Evolutionary conservation across 2,888 invertebrate species (phyloP), one percentile per base, ranked within the genome.

Genomic region (Bedellia somnulentella): DNA sequence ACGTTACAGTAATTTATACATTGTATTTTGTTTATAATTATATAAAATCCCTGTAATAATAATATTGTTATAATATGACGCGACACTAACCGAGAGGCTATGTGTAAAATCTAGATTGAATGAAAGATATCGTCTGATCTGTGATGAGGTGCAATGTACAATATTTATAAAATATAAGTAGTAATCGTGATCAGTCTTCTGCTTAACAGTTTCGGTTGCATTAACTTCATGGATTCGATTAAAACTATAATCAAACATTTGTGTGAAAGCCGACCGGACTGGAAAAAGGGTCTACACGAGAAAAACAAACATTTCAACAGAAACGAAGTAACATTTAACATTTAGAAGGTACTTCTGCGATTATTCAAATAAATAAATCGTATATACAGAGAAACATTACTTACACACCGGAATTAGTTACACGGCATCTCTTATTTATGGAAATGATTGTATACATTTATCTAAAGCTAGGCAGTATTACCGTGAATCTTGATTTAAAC

Each of bases 31-130:
- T 70, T 68, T 58, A n/a, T n/a, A n/a, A 64, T 21, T 31, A 71
- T 71, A 70, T 70, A 71, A 75, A 75, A 75, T 75, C 75, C 75
- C 75, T 75, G 75, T 75, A 73, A 70, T 66, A 61, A 70, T 60
- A 67, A 70, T 75, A 75, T 71, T 73, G 70, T 71, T 57, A 62
- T 52, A 58, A 44, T 12, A 18, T 67, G 68, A 62, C 53, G 64
- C 60, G 66, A 61, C 59, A 51, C 58, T 59, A 58, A 23, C 27
- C 24, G 24, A 13, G 21, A 10, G 31, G 42, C 49, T 44, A 46
- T 46, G 44, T 37, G 33, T 27, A 21, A 22, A 24, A 22, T 16
- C 23, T 26, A 25, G 22, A 15, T 13, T 14, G 14, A 14, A 13
- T 3, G 29, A 30, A 16, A 24, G n/a, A 16, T 15, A 3, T 10